Base-by-base conservation (phyloP, 2,113 vertebrate genomes). In the Osmerus mordax region DNA sequence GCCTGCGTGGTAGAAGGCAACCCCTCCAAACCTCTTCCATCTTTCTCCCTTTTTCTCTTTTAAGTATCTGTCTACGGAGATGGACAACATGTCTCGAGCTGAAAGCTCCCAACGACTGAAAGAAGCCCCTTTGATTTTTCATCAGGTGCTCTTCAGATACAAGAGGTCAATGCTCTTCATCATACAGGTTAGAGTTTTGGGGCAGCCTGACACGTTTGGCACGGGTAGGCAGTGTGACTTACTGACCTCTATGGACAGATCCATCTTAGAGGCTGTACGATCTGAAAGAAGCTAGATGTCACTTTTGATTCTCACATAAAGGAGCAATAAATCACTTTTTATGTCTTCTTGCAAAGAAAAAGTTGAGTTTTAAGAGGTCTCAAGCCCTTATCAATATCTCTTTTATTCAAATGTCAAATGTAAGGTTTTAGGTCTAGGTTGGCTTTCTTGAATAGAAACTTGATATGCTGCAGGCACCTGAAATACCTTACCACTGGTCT, bases 111-210 rank as follows among this genome's bases (percentile, higher is more conserved):
- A 47, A 47, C 9, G 41, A 47, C 41, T 47, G 41, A 7, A 47
- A 64, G 62, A 28, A 19, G 62, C 29, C 28, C 6, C 62, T 32
- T 28, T 16, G 62, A 64, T 64, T 41, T n/a, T 12, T 41, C 29
- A 64, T 36, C 62, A 64, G 16, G 32, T 29, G 32, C 32, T 28
- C 62, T 32, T 11, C 62, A 36, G 16, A 64, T 19, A 64, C 14
- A 67, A 56, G 47, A 67, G 68, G 78, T 73, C 68, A 66, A 13
- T 18, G 52, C 11, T 23, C 47, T 69, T 63, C 62, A 41, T 69
- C 41, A 53, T 11, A 61, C 52, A 67, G 60, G 60, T 71, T 59
- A 28, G 60, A 65, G 16, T 60, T 29, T 62, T 18, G 23, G 23
- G 25, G 25, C 21, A 29, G 60, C 4, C 19, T 25, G 60, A 15